Base-by-base conservation (phyloP, 2,888 invertebrate species). In the Ophion ventricosus region DNA sequence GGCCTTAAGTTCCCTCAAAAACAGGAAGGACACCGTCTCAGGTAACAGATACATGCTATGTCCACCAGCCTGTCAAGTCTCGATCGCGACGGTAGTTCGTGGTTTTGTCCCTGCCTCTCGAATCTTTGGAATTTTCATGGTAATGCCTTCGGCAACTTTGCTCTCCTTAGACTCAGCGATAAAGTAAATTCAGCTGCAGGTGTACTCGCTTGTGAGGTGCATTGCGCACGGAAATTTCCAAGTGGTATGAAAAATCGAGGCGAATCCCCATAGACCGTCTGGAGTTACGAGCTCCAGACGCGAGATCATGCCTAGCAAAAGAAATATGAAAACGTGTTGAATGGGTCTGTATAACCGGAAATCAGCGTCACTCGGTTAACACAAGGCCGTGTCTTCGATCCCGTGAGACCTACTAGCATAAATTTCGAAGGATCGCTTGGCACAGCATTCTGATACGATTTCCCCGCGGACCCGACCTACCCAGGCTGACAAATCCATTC, bases 381-480 rank as follows among this genome's bases (percentile, higher is more conserved):
- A 43, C 70, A 82, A 79, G 61, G 54, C 43, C 49, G 73, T n/a
- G 66, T 73, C 61, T 59, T 59, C n/a, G n/a, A 14, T 43, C 74
- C 66, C 85, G 35, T 63, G 86, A 86, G 85, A 87, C 87, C 79
- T 80, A 82, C 85, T 84, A 80, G 57, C 67, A 56, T 83, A 85
- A 83, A 85, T 87, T 87, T 70, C 73, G 63, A 74, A 79, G 67
- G 85, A 81, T 86, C 84, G 84, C 83, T 85, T 87, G 85, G 87
- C 88, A 87, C 82, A 85, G 89, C 87, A 87, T 88, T 87, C 88
- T 76, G 88, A 89, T 90, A 87, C 88, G 88, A 90, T 90, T 89
- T 90, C 90, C 88, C 89, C 29, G 29, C 88, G 76, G 90, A 86
- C 84, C 69, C 77, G 81, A 84, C 85, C 86, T 74, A 66, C 73